phyloP scores from a whole-genome alignment of 1,140 invertebrate genomes.

The Whitmania pigra region DNA sequence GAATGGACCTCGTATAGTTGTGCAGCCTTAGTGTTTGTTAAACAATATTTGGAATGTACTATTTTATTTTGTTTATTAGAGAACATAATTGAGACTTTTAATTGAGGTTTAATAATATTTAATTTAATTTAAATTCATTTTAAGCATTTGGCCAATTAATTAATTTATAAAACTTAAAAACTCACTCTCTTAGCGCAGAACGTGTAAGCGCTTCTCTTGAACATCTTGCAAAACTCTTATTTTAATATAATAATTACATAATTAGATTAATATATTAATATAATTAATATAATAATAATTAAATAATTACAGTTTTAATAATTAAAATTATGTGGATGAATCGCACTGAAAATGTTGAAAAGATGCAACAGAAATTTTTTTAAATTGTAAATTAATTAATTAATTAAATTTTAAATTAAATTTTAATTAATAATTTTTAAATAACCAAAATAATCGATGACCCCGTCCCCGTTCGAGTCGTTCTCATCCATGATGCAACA shows the following conservation, averaged over 20 bases:
- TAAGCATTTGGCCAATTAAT: too few species aligned
- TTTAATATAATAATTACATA: too few species aligned
- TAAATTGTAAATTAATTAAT: not conserved
- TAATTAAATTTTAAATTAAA: not conserved
- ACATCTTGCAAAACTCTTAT: not conserved
- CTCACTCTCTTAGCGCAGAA: constrained; percentile 4
- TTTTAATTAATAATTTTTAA: not conserved
- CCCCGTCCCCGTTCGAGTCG: not conserved
- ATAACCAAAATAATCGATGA: constrained; percentile 11
- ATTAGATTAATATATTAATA: too few species aligned
- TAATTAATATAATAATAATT: too few species aligned
- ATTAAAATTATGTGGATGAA: too few species aligned
- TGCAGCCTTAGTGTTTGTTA: not conserved
- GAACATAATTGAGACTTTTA: too few species aligned
- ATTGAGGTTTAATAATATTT: too few species aligned
- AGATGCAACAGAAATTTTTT: too few species aligned
- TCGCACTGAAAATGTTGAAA: too few species aligned
- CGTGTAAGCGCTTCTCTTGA: not conserved
- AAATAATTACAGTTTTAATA: too few species aligned
- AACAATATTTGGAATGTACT: not conserved
- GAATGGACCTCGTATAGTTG: constrained; percentile 4
- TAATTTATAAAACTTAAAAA: too few species aligned
- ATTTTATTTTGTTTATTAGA: not conserved
- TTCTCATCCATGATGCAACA: constrained; percentile 7
- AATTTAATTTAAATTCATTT: too few species aligned